A percentile compares a stretch with the other conserved stretches of the same genome.
Evolutionary conservation across 2,797 vertebrate species (phyloP).

Genomic region (Channallabes apus): DNA sequence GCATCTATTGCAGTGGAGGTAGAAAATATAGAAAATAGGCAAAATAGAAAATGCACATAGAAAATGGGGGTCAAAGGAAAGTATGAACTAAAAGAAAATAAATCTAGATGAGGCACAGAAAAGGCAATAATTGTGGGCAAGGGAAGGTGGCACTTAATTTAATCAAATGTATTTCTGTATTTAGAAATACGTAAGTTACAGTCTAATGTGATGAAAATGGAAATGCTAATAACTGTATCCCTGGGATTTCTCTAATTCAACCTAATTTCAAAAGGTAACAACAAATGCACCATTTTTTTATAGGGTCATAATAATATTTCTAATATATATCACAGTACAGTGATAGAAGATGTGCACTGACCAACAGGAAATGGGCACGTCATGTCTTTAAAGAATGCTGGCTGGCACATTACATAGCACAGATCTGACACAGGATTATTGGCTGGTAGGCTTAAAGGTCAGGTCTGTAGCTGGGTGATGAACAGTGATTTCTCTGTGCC

Average conservation of each 20-base stretch:
- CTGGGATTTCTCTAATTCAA: neutral
- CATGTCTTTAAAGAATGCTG: constrained; percentile 37
- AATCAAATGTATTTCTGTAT: neutral
- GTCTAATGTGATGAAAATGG: constrained; percentile 17
- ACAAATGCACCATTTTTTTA: neutral
- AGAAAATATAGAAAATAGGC: constrained; percentile 31
- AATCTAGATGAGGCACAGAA: constrained; percentile 58
- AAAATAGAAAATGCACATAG: constrained; percentile 31
- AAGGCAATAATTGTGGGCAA: constrained; percentile 46
- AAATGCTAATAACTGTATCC: neutral
- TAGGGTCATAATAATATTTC: neutral
- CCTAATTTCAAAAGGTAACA: constrained; percentile 1
- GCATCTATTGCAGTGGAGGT: constrained; percentile 56
- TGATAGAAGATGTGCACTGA: constrained; percentile 7
- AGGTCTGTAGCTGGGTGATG: constrained; percentile 41
- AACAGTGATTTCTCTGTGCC: constrained; percentile 27
- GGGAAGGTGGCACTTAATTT: constrained; percentile 19
- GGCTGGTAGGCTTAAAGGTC: constrained; percentile 48
- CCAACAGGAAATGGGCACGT: constrained; percentile 38
- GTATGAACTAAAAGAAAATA: constrained; percentile 62
- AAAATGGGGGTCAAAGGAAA: constrained; percentile 66
- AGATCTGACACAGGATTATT: constrained; percentile 42
- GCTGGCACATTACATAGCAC: constrained; percentile 33
- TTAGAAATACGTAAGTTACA: neutral
- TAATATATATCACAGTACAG: constrained; percentile 10